A percentile compares a stretch with the other conserved stretches of the same genome.
phyloP scores from a whole-genome alignment of 2,797 vertebrate genomes.

The Lutjanus argentimaculatus region DNA sequence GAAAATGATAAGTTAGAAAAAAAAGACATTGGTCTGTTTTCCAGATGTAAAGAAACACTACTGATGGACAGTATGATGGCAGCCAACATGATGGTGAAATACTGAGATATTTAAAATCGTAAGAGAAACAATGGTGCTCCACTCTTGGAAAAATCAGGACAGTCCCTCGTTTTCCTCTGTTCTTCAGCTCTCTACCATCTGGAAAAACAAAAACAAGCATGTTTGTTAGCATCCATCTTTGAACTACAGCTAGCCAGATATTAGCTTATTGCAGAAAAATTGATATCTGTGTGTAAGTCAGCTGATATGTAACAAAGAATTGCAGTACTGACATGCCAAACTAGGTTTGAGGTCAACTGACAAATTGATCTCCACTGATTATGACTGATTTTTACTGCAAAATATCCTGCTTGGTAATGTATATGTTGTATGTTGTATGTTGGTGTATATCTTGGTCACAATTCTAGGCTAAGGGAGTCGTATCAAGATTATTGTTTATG shows the following conservation, averaged over 20 bases:
- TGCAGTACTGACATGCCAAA: not conserved
- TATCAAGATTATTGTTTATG: not conserved
- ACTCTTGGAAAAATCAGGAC: slow-evolving; percentile 69
- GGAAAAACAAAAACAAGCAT: slow-evolving; percentile 41
- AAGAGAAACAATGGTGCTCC: slow-evolving; percentile 88
- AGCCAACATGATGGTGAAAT: slow-evolving; percentile 92
- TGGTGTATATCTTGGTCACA: not conserved
- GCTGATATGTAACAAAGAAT: not conserved
- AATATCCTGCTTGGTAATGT: no score
- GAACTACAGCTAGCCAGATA: not conserved
- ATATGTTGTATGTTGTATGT: no score
- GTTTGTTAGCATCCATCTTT: slow-evolving; percentile 9
- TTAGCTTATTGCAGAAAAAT: not conserved
- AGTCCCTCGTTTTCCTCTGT: slow-evolving; percentile 71
- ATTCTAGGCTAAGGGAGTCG: not conserved
- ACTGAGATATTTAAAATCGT: slow-evolving; percentile 91
- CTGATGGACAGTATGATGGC: slow-evolving; percentile 84
- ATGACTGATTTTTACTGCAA: not conserved
- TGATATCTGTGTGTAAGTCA: not conserved
- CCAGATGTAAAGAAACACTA: slow-evolving; percentile 90
- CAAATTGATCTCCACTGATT: not conserved
- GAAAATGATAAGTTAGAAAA: slow-evolving; percentile 81
- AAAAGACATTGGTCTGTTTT: slow-evolving; percentile 86
- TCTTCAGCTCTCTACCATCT: slow-evolving; percentile 99
- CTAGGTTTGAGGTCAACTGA: not conserved